Base-by-base conservation (phyloP, 2,888 invertebrate genomes). In the Augiades crinisus region DNA sequence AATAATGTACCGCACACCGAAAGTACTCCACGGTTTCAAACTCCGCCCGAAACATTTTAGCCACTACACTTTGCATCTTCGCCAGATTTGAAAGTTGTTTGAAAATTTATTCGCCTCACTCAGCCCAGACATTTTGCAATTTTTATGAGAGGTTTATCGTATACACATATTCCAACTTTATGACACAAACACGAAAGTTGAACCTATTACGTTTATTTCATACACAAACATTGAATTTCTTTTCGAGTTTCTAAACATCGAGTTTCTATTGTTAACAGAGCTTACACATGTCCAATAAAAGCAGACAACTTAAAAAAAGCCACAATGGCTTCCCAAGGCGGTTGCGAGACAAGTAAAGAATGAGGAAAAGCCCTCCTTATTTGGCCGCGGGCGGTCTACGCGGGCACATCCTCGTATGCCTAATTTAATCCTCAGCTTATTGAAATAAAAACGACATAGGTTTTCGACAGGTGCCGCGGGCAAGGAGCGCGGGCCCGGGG, bases 381-480 rank as follows among this genome's bases (percentile, higher is more conserved):
- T 38, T 52, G 40, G 59, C 66, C 62, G 33, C 46, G 47, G 63
- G 67, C 64, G 60, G 52, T 56, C 57, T 61, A 67, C 67, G 72
- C 75, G 69, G 70, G 72, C 75, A 73, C 80, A 80, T 80, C 78
- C 76, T 80, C 72, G 79, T 75, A 82, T 80, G 87, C 82, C 82
- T 86, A 87, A 88, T 87, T 88, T 88, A 87, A 87, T 88, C 85
- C 81, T 78, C 75, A 64, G 81, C 82, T 87, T 88, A 87, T 88
- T 86, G 87, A 88, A 88, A 89, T 88, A 89, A 88, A 88, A 87
- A 87, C 85, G 87, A 80, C 86, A 86, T 88, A 87, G 87, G 88
- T 89, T 89, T 84, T 85, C 80, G 88, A 83, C 89, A 88, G 88
- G 88, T 88, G 87, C 79, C 76, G 71, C 71, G 67, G 75, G 77